These are phyloP conservation scores for Chaetodon trifasciatus DNA, from an alignment of 2,797 vertebrate genomes.

Conservation along the genomic window DNA sequence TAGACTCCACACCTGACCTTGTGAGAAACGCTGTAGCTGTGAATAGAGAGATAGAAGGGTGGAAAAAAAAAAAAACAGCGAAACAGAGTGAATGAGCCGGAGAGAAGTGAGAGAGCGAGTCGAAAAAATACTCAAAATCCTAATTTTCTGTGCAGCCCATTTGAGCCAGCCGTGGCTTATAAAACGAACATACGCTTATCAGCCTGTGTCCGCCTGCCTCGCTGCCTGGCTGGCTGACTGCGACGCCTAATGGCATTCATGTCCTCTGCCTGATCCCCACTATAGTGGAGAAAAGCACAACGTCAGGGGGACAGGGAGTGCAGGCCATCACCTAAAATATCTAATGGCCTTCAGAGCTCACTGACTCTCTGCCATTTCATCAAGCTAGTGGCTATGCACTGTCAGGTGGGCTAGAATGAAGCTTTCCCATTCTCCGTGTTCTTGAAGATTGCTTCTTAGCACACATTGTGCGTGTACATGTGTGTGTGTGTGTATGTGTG, in stretches of 20 bases:
- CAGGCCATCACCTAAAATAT: slow-evolving; percentile 79
- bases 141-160: slow-evolving; percentile 70
- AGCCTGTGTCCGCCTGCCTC: slow-evolving; percentile 52
- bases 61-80: not conserved
- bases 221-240: slow-evolving; percentile 58
- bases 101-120: not conserved
- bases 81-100: slow-evolving; percentile 40
- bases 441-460: slow-evolving; percentile 63
- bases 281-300: slow-evolving; percentile 51
- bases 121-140: slow-evolving; percentile 45
- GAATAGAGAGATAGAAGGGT: slow-evolving; percentile 40
- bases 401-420: slow-evolving; percentile 69
- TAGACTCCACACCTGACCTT: slow-evolving; percentile 74
- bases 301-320: slow-evolving; percentile 56
- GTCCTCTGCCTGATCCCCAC: slow-evolving; percentile 78
- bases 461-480: not conserved
- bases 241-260: slow-evolving; percentile 70
- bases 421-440: slow-evolving; percentile 52
- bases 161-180: slow-evolving; percentile 67
- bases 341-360: slow-evolving; percentile 76
- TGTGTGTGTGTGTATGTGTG: not conserved
- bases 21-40: slow-evolving; percentile 62
- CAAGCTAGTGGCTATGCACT: slow-evolving; percentile 57
- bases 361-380: slow-evolving; percentile 68
- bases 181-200: slow-evolving; percentile 72